These are phyloP conservation scores for Blastobasis lacticolella DNA, from an alignment of 2,888 invertebrate genomes.

Conservation along the genomic window DNA sequence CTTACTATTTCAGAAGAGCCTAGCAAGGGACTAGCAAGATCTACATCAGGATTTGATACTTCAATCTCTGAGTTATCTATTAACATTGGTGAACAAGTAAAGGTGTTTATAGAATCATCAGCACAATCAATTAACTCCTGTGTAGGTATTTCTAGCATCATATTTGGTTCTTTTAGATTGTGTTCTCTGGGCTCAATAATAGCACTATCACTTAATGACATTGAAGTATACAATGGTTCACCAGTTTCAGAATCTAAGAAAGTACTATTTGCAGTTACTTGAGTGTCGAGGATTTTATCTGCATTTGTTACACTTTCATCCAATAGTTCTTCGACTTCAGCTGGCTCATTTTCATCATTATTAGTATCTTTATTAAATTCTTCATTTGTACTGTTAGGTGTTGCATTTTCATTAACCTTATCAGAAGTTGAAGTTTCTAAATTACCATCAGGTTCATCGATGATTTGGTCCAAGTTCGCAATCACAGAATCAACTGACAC, in stretches of 20 bases:
- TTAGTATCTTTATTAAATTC: neutral
- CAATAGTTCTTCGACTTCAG: neutral
- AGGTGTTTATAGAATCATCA: constrained; percentile 11
- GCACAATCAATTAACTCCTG: constrained; percentile 42
- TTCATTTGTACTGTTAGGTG: neutral
- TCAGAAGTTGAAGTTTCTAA: neutral
- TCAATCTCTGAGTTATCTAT: neutral
- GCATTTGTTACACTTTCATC: neutral
- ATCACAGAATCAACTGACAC: neutral
- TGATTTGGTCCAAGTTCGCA: constrained; percentile 1
- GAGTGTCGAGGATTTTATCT: too few relatives aligned
- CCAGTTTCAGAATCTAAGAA: too few relatives aligned
- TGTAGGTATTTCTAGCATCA: constrained; percentile 56
- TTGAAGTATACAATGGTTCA: too few relatives aligned
- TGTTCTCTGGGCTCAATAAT: constrained; percentile 20
- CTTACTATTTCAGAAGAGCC: too few relatives aligned
- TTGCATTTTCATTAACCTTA: neutral
- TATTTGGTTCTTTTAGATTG: constrained; percentile 43
- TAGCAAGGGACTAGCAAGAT: too few relatives aligned
- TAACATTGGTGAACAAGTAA: neutral
- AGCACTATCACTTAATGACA: too few relatives aligned
- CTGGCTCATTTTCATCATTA: neutral
- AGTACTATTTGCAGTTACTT: too few relatives aligned
- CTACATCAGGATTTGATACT: too few relatives aligned
- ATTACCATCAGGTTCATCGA: neutral